Percentiles rank a stretch among this genome's conserved stretches.
Conservation (phyloP, 2,888 invertebrate genomes). For the Drosophila tripunctata region DNA sequence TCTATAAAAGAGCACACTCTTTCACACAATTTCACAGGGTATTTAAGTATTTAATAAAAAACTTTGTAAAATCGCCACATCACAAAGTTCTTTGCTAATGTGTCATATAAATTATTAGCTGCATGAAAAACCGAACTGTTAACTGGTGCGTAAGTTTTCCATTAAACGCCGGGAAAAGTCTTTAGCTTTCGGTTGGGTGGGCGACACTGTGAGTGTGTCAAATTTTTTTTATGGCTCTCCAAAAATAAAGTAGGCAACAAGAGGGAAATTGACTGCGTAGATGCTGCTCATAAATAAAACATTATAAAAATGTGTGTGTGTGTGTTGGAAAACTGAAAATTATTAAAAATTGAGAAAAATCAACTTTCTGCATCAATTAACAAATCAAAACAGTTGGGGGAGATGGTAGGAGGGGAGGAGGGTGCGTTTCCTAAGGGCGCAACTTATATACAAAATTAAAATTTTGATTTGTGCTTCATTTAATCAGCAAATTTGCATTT, state of each 20-base stretch:
- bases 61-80: slow-evolving; percentile 1
- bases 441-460: slow-evolving; percentile 12
- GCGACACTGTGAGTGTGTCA: slow-evolving; percentile 55
- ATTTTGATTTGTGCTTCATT: slow-evolving; percentile 74
- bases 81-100: slow-evolving; percentile 36
- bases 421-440: not conserved
- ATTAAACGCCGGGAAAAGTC: slow-evolving; percentile 34
- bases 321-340: slow-evolving; percentile 5
- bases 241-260: slow-evolving; percentile 45
- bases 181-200: not conserved
- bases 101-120: slow-evolving; percentile 66
- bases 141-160: slow-evolving; percentile 48
- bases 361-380: slow-evolving; percentile 66
- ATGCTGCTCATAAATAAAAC: slow-evolving; percentile 61
- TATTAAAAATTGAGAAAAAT: slow-evolving; percentile 14
- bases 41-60: slow-evolving; percentile 1
- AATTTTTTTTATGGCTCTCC: slow-evolving; percentile 54
- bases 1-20: no score
- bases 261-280: not conserved
- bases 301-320: slow-evolving; percentile 17
- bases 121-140: slow-evolving; percentile 26
- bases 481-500: slow-evolving; percentile 56
- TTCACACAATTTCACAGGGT: not conserved
- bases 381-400: slow-evolving; percentile 14
- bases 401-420: not conserved